Base-by-base conservation (phyloP, 35 echinoderm and acorn worm genomes). In the Ophioderma brevispina region DNA sequence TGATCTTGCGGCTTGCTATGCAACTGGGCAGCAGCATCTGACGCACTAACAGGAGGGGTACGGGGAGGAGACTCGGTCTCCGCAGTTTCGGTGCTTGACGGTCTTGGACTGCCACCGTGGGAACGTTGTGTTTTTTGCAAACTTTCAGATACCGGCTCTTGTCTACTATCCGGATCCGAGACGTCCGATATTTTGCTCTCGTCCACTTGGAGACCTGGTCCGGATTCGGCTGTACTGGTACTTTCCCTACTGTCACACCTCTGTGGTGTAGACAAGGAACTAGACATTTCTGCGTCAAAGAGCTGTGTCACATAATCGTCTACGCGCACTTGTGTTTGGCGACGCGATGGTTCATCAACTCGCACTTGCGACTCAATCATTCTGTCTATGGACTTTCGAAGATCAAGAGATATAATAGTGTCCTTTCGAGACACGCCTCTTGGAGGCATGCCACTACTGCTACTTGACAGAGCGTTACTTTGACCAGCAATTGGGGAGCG, bases 271-370 rank as follows among this genome's bases (percentile, higher is more conserved):
- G 90, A 91, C 38, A 82, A 38, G 32, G 90, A 78, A 35, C 76
- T 91, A 39, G 83, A 85, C 89, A 91, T 91, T 10, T 91, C 90
- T 21, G 82, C 77, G 33, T 91, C 90, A 35, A 91, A 63, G 34
- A 91, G 82, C 30, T 79, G 90, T 19, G 90, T 86, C 38, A 91
- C 81, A 76, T 91, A 91, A 46, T 91, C 90, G 77, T 86, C 90
- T 49, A 91, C 82, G 23, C 81, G 49, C 28, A 91, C 80, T 78
- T 91, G 80, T 25, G 31, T 76, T 55, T 75, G 43, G 5, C 34
- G 35, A 36, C 88, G 52, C 28, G 37, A 33, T 25, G 36, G 80
- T 75, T 46, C 30, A 4, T 90, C 89, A 39, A 90, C 81, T 37
- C 88, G 42, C 78, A 90, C 89, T 35, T 90, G 89, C 5, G 89